Percentiles rank a stretch among this genome's conserved stretches.
These are phyloP conservation scores for Phenganax subtilis DNA, from an alignment of 92 coral and sea anemone genomes.

Conservation along the genomic window DNA sequence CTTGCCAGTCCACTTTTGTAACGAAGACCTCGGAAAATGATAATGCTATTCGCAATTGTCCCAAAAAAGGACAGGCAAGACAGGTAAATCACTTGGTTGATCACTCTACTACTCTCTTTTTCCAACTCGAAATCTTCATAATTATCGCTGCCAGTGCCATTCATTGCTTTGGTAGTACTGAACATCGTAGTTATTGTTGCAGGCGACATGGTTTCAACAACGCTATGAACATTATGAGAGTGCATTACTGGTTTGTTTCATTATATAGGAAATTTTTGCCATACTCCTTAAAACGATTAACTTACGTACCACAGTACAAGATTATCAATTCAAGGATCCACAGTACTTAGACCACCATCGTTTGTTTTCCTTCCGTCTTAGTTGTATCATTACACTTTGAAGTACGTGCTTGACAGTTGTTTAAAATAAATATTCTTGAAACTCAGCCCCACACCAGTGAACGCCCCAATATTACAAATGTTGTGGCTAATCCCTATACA, in stretches of 20 bases:
- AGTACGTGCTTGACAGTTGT: background rate
- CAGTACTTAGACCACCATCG: background rate
- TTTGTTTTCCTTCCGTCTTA: conserved; percentile 21
- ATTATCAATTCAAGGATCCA: conserved; percentile 22
- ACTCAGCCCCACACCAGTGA: background rate
- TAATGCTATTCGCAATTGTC: background rate
- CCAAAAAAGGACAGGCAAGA: background rate
- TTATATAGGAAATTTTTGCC: background rate
- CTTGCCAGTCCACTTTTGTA: background rate
- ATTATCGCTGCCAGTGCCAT: background rate
- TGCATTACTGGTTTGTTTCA: background rate
- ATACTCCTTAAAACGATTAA: background rate
- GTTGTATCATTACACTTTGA: conserved; percentile 5
- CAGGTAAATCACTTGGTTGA: background rate
- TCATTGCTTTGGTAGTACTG: background rate
- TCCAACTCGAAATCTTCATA: background rate
- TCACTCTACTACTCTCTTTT: background rate
- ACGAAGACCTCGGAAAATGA: conserved; percentile 3
- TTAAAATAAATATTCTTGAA: background rate
- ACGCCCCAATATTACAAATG: too few relatives aligned
- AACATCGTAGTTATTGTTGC: background rate
- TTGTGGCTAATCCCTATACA: too few relatives aligned
- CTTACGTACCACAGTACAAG: conserved; percentile 2
- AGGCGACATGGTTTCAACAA: background rate
- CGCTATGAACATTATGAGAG: background rate